A percentile compares a stretch with the other conserved stretches of the same genome.
These are phyloP conservation scores for Tetramorium bicarinatum DNA, from an alignment of 2,888 invertebrate species.

Conservation along the genomic window DNA sequence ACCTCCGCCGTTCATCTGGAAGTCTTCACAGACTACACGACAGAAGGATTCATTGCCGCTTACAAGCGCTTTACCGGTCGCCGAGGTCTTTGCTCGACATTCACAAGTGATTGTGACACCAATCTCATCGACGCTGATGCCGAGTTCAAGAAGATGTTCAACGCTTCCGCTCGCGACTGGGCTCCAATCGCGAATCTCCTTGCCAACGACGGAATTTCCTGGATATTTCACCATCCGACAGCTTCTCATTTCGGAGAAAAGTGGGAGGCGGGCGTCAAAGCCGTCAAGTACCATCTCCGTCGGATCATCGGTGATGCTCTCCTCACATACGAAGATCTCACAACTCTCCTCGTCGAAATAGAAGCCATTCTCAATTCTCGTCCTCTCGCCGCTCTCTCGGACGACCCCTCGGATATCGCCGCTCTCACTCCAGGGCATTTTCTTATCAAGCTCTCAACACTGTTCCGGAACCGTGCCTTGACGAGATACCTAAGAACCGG, in stretches of 20 bases:
- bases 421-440: background rate
- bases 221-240: background rate
- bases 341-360: background rate
- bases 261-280: background rate
- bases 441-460: too few relatives aligned
- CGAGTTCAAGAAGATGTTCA: background rate
- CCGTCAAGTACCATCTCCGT: too few relatives aligned
- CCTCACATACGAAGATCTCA: background rate
- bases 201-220: background rate
- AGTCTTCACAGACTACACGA: background rate
- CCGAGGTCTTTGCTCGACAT: background rate
- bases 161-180: background rate
- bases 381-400: background rate
- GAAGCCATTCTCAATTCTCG: background rate
- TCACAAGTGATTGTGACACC: background rate
- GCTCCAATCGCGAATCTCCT: background rate
- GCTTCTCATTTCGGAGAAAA: background rate
- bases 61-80: background rate
- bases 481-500: too few relatives aligned
- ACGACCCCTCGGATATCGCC: background rate
- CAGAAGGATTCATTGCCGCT: background rate
- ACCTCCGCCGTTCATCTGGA: constrained; percentile 20
- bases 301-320: too few relatives aligned
- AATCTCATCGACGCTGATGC: background rate
- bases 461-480: too few relatives aligned